Evolutionary conservation across 2,113 vertebrate species (phyloP).

Genomic region (Sorex fumeus): DNA sequence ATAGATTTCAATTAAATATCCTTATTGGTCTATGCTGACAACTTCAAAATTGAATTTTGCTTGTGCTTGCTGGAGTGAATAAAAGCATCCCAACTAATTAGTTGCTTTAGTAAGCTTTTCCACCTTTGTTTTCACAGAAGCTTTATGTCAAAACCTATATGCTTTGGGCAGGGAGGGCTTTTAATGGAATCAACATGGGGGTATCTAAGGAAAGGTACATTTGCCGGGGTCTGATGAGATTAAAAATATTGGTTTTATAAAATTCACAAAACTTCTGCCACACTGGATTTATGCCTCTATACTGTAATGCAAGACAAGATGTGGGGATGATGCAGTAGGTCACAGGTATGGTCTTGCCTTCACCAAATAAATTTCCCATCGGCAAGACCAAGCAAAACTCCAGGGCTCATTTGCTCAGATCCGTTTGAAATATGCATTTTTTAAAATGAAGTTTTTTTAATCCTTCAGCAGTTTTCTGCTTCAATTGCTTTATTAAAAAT

Average conservation of each 20-base stretch:
- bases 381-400: slow-evolving; percentile 77
- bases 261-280: background rate
- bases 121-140: background rate
- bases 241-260: background rate
- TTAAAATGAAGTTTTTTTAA: slow-evolving; percentile 32
- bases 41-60: slow-evolving; percentile 86
- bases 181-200: background rate
- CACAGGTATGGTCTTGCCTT: slow-evolving; percentile 40
- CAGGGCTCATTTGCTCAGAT: slow-evolving; percentile 78
- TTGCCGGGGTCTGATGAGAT: background rate
- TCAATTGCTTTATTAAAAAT: slow-evolving; percentile 78
- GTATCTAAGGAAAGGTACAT: background rate
- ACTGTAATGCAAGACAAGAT: slow-evolving; percentile 2
- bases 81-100: slow-evolving; percentile 74
- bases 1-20: slow-evolving; percentile 83
- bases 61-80: slow-evolving; percentile 82
- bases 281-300: background rate
- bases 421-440: slow-evolving; percentile 75
- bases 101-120: slow-evolving; percentile 73
- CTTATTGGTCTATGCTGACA: slow-evolving; percentile 83
- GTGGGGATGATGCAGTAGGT: background rate
- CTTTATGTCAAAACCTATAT: background rate
- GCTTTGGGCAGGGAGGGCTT: background rate
- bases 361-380: slow-evolving; percentile 62
- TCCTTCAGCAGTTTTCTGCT: slow-evolving; percentile 76